Evolutionary conservation across 2,113 vertebrate genomes (phyloP).

Genomic region (Lota lota): DNA sequence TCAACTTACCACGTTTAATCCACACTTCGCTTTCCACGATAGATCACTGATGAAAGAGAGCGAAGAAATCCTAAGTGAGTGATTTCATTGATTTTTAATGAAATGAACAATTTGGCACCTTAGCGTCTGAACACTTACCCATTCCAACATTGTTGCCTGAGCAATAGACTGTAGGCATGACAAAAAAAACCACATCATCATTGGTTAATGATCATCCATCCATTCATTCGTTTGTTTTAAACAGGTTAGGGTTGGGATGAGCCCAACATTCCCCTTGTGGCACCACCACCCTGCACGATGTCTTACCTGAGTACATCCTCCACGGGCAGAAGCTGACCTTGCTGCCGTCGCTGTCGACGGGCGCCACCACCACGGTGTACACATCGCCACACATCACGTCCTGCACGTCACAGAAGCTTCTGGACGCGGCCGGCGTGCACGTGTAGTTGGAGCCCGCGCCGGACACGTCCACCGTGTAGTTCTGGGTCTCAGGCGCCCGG

Average conservation of each 20-base stretch:
- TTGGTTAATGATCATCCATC: not conserved
- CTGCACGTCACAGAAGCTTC: constrained; percentile 79
- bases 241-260: too few species aligned
- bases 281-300: not conserved
- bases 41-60: constrained; percentile 77
- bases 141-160: constrained; percentile 83
- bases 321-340: constrained; percentile 82
- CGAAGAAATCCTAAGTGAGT: constrained; percentile 3
- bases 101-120: not conserved
- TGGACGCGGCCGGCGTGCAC: constrained; percentile 65
- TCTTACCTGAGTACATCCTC: constrained; percentile 85
- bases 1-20: constrained; percentile 56
- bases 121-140: constrained; percentile 69
- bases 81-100: too few species aligned
- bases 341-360: constrained; percentile 63
- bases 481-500: constrained; percentile 68
- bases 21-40: constrained; percentile 76
- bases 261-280: not conserved
- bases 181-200: not conserved
- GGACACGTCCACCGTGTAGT: constrained; percentile 75
- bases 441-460: constrained; percentile 84
- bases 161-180: constrained; percentile 82
- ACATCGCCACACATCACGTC: constrained; percentile 82
- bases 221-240: not conserved
- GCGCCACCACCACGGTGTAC: constrained; percentile 82